Evolutionary conservation across 2,888 invertebrate species (phyloP), one percentile per base, ranked within the genome.

Genomic region (Synergus japonicus): DNA sequence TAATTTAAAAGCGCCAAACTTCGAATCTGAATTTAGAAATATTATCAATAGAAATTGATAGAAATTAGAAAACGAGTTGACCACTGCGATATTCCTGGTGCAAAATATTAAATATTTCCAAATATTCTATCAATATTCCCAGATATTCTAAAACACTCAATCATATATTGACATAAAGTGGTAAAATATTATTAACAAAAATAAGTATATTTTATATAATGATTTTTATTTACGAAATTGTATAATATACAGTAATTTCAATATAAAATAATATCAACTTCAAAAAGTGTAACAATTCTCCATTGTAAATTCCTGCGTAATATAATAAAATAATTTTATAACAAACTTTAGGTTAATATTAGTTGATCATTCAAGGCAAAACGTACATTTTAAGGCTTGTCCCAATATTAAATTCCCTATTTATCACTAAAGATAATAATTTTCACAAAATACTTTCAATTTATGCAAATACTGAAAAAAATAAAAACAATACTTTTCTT

Each of bases 301-400:
- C 29, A n/a, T 12, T 13, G 1, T 29, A 29, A 29, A 22, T 63
- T 63, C 10, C 5, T 29, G 18, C 29, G 1, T 13, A 63, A 63
- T 58, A 63, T 22, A 63, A 22, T 12, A 63, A 63, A 60, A 12
- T n/a, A 29, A 22, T 60, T 29, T 29, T 60, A 29, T 60, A 60
- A 60, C 22, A 60, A 60, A 63, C 13, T 63, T 3, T 29, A 63
- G 4, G 29, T 29, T 29, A 63, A 63, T 29, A 63, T 54, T 69
- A 49, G 37, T 69, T 54, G 0, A 54, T 37, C 37, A 37, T n/a
- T 54, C 54, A 73, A 49, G 73, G 73, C 54, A 54, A 73, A 73
- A 43, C 73, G 54, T 69, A 54, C 49, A n/a, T 49, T 69, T 54
- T 37, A 18, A 69, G 49, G 49, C 37, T 10, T 73, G 73, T n/a